Evolutionary conservation across 1,140 invertebrate genomes (phyloP), one percentile per base, ranked within the genome.

Genomic region (Prorops nasuta): DNA sequence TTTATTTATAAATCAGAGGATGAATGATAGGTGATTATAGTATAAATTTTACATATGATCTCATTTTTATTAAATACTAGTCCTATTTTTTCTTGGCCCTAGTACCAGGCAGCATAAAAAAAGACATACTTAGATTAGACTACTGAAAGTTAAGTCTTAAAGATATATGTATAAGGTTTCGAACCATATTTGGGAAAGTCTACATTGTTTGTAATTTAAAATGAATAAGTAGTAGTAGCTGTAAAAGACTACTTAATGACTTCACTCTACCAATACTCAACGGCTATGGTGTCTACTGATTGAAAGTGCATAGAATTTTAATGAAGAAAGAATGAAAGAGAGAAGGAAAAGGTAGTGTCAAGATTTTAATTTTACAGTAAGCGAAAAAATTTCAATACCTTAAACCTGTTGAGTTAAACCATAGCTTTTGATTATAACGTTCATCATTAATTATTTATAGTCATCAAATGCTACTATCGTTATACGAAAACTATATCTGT

Each of bases 401-500:
- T 52, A 45, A 43, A 10, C 12, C 42, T 39, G 21, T 16, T 3
- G 35, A 24, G 31, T 34, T 17, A 41, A 44, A 32, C 58, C 43
- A 49, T 64, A 52, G 57, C 60, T 63, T n/a, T 64, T 58, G 49
- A 69, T 40, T 19, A 19, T 35, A 31, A 42, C 52, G 45, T 61
- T 47, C 50, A 44, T 56, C 48, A 31, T 44, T 54, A 44, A 60
- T 54, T 40, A 61, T 54, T 54, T 42, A 35, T 58, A 35, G 58
- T 48, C 36, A 55, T 44, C 40, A 59, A 73, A 67, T 72, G 68
- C 72, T 73, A 70, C 51, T 64, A 62, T 67, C 51, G 64, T 68
- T 72, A 60, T 69, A 67, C 21, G 46, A 59, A 70, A 64, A 66
- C 64, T 71, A 72, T 71, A 74, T 71, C 67, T 75, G 67, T 75